phyloP scores from a whole-genome alignment of 2,113 vertebrate genomes.

The Caloenas nicobarica region DNA sequence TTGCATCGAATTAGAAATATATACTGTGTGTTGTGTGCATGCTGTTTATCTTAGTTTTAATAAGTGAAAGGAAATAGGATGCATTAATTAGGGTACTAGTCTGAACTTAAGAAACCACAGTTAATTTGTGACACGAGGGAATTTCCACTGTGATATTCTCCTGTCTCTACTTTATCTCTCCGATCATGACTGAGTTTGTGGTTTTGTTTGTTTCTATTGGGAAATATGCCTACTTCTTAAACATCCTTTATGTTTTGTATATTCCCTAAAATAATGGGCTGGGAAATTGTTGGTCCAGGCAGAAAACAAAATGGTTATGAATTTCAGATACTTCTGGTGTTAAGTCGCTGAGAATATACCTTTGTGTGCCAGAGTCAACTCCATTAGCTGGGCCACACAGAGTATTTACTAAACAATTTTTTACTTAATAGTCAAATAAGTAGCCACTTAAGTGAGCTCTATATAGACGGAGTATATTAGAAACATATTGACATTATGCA shows the following conservation, averaged over 20 bases:
- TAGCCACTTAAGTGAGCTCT: background rate
- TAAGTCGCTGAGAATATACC: background rate
- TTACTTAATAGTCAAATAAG: background rate
- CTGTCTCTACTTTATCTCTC: background rate
- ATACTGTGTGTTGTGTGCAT: background rate
- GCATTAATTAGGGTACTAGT: background rate
- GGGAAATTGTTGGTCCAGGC: background rate
- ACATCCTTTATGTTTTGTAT: background rate
- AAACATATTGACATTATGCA: background rate
- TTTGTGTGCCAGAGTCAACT: background rate
- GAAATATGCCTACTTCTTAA: background rate
- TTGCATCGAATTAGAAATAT: background rate
- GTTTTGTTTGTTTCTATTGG: background rate
- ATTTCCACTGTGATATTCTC: conserved; percentile 16
- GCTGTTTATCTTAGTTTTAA: background rate
- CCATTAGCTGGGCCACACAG: background rate
- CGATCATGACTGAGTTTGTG: background rate
- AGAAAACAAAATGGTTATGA: background rate
- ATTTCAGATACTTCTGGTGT: background rate
- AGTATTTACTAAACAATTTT: background rate
- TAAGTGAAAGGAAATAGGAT: background rate
- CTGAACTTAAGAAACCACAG: conserved; percentile 2
- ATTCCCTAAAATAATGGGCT: background rate
- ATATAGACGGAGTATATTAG: background rate
- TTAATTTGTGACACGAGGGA: background rate